These are phyloP conservation scores for Prinia subflava DNA, from an alignment of 2,113 vertebrate genomes.

Conservation along the genomic window DNA sequence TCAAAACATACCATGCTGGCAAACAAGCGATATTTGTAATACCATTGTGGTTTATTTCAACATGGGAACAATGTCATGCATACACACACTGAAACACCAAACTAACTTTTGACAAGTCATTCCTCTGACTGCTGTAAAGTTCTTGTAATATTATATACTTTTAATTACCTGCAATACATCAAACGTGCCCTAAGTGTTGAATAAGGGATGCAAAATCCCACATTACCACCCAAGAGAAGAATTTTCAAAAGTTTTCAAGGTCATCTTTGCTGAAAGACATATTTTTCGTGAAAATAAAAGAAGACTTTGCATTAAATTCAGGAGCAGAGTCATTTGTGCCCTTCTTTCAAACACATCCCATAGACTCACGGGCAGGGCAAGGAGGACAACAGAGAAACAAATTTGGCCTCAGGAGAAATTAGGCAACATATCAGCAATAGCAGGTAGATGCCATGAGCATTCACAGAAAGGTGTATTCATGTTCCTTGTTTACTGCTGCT, in stretches of 20 bases:
- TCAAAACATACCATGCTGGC: background rate
- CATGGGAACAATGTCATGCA: background rate
- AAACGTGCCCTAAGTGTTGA: background rate
- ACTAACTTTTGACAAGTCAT: background rate
- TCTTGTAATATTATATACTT: background rate
- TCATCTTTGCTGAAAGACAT: background rate
- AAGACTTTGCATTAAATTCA: background rate
- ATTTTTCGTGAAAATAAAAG: background rate
- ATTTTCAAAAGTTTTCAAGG: background rate
- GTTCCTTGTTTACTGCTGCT: background rate
- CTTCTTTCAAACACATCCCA: background rate
- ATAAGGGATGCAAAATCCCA: background rate
- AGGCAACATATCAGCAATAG: background rate
- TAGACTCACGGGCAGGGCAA: background rate
- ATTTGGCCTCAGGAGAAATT: background rate
- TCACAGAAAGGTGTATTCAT: background rate
- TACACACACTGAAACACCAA: background rate
- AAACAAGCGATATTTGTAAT: background rate
- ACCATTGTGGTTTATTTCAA: background rate
- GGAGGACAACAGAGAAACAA: background rate
- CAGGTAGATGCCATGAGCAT: background rate
- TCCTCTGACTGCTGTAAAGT: background rate
- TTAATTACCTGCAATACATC: background rate
- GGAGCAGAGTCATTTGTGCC: background rate
- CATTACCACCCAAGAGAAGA: background rate